Conservation (phyloP, 2,797 vertebrate species). For the Cynopterus sphinx region DNA sequence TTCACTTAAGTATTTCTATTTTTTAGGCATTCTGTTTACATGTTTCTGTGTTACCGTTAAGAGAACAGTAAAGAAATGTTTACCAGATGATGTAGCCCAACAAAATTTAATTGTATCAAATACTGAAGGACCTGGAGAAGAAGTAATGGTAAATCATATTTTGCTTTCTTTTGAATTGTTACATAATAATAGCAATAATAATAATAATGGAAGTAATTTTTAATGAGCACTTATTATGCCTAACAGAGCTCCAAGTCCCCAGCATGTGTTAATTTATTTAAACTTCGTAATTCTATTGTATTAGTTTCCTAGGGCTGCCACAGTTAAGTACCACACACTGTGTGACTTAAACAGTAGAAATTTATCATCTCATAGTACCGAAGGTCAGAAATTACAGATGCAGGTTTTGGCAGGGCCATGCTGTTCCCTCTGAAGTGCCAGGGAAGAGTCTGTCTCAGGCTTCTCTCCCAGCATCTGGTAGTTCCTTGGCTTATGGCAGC, state of each 20-base stretch:
- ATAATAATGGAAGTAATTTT: not conserved
- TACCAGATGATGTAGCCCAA: slow-evolving; percentile 87
- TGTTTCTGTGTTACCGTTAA: slow-evolving; percentile 85
- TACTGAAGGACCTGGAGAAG: slow-evolving; percentile 93
- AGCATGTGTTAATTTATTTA: not conserved
- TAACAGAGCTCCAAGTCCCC: not conserved
- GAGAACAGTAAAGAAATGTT: slow-evolving; percentile 75
- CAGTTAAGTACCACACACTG: not conserved
- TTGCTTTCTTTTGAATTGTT: not conserved
- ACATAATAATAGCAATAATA: not conserved
- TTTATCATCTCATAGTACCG: not conserved
- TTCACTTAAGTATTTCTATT: slow-evolving; percentile 25
- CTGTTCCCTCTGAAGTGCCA: not conserved
- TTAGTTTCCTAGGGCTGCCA: not conserved
- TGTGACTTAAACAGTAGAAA: not conserved
- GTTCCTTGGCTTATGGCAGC: not conserved
- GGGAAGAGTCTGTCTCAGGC: not conserved
- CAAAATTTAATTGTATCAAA: slow-evolving; percentile 91
- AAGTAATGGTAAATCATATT: slow-evolving; percentile 89
- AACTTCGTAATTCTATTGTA: not conserved
- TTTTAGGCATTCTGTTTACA: slow-evolving; percentile 86
- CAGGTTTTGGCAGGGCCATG: not conserved
- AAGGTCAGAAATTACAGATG: not conserved
- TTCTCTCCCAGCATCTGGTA: not conserved
- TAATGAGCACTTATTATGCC: not conserved